These are phyloP conservation scores for Leptinotarsa texana DNA, from an alignment of 1,140 invertebrate genomes.

Conservation along the genomic window DNA sequence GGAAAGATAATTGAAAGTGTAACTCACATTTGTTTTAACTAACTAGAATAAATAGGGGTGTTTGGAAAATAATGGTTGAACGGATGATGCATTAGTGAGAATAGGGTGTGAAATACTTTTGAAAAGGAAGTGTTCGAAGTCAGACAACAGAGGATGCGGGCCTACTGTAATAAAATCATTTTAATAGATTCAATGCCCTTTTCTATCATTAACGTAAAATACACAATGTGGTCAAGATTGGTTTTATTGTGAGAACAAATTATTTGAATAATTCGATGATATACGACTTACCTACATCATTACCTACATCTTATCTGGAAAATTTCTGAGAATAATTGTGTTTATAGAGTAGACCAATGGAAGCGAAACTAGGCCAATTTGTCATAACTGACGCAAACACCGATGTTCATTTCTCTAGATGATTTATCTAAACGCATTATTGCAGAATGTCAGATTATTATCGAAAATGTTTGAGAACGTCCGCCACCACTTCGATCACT, in stretches of 20 bases:
- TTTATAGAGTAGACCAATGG: no score
- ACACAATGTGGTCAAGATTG: not conserved
- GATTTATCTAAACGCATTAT: no score
- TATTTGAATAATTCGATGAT: no score
- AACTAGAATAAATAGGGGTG: conserved; percentile 16
- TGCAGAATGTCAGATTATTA: no score
- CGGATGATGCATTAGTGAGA: conserved; percentile 10
- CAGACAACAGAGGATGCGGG: conserved; percentile 8
- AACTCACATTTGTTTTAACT: conserved; percentile 11
- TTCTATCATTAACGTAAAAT: conserved; percentile 9
- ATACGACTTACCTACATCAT: no score
- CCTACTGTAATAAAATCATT: conserved; percentile 15
- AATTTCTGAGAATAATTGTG: no score
- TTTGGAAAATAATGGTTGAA: conserved; percentile 17
- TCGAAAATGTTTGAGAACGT: no score
- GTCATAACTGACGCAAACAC: no score
- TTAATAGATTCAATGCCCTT: conserved; percentile 13
- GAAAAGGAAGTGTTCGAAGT: conserved; percentile 21
- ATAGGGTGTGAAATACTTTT: not conserved
- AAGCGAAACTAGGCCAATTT: no score
- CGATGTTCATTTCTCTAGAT: no score
- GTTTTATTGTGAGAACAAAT: not conserved
- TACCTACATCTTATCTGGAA: no score
- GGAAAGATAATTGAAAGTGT: conserved; percentile 8
- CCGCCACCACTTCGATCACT: no score